Conservation (phyloP, 1,140 invertebrate species). For the Sinonovacula constricta region DNA sequence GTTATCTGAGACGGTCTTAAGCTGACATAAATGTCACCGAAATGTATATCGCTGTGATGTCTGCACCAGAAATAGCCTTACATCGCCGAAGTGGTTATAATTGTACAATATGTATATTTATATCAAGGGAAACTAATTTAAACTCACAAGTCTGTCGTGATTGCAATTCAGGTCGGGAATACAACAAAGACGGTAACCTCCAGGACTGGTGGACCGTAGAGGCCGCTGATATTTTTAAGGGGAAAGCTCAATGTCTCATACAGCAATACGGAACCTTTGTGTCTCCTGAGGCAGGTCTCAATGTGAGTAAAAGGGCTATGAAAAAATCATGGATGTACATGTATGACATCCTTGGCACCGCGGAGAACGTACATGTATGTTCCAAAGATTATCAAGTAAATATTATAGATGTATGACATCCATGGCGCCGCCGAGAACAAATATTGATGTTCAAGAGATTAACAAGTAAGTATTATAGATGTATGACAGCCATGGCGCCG, state of each 20-base stretch:
- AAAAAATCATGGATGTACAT: no score
- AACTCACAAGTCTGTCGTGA: background rate
- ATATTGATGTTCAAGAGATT: background rate
- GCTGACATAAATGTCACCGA: background rate
- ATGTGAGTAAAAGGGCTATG: background rate
- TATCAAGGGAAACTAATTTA: background rate
- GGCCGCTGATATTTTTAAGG: background rate
- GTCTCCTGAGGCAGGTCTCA: background rate
- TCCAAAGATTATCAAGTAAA: background rate
- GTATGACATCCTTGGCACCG: no score
- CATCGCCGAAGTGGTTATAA: background rate
- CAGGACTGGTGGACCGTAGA: background rate
- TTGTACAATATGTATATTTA: background rate
- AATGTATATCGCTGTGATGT: background rate
- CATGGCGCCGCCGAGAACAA: background rate
- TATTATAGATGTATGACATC: background rate
- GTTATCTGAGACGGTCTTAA: no score
- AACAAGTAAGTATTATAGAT: background rate
- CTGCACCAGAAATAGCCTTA: no score
- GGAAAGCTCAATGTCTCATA: conserved; percentile 1
- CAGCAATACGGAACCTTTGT: background rate
- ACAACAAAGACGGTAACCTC: conserved; percentile 7
- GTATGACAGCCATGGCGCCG: background rate
- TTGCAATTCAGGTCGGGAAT: background rate
- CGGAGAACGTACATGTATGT: background rate